These are phyloP conservation scores for Nematolebias whitei DNA, from an alignment of 2,113 vertebrate species.

Conservation along the genomic window DNA sequence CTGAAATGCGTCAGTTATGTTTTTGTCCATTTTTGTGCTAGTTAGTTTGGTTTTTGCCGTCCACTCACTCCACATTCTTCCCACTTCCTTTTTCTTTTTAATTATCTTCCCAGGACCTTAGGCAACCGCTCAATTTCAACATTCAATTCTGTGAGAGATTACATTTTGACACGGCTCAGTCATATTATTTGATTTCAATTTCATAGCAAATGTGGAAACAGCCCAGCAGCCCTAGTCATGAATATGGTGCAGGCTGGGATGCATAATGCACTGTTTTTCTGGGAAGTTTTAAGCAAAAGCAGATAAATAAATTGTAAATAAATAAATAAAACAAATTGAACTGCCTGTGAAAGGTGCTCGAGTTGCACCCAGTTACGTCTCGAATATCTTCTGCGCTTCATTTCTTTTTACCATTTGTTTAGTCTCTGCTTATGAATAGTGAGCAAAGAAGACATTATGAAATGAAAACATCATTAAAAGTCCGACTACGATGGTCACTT, in stretches of 20 bases:
- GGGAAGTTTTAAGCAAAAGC: conserved; percentile 45
- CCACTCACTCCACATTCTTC: conserved; percentile 32
- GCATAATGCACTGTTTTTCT: conserved; percentile 48
- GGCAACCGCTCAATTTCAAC: conserved; percentile 67
- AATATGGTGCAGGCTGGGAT: conserved; percentile 63
- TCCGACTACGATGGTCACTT: conserved; percentile 40
- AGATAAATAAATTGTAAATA: conserved; percentile 55
- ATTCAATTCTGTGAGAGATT: conserved; percentile 72
- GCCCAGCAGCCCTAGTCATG: conserved; percentile 65
- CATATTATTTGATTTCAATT: conserved; percentile 75
- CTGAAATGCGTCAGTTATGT: conserved; percentile 45
- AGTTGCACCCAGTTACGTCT: conserved; percentile 57
- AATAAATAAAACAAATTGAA: conserved; percentile 27
- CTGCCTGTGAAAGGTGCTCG: conserved; percentile 36
- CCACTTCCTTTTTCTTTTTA: conserved; percentile 46
- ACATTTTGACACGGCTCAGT: conserved; percentile 72
- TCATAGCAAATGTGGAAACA: conserved; percentile 67
- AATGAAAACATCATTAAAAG: conserved; percentile 53
- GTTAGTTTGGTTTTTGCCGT: conserved; percentile 37
- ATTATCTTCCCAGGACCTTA: conserved; percentile 68
- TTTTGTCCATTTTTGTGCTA: conserved; percentile 37
- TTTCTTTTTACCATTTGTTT: conserved; percentile 38
- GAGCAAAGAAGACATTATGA: conserved; percentile 52
- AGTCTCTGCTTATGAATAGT: conserved; percentile 64
- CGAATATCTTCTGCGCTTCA: conserved; percentile 53